A percentile compares a stretch with the other conserved stretches of the same genome.
Conservation (phyloP, 2,113 vertebrate species). For the Gopherus flavomarginatus region DNA sequence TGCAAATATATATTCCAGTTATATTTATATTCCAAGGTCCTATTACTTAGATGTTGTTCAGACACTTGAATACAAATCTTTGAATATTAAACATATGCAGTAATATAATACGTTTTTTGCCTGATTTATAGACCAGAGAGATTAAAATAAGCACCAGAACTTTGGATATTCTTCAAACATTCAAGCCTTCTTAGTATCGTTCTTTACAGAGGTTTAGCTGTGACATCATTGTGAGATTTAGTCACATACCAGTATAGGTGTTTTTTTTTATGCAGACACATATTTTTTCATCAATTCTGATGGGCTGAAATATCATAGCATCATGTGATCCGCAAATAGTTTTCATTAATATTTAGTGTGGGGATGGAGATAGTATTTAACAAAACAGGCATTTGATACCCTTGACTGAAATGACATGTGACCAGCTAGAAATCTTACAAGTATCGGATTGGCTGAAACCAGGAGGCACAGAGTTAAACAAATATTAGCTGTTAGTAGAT, state of each 20-base stretch:
- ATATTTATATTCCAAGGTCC: fast-evolving
- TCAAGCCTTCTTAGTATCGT: not conserved
- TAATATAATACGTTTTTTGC: not conserved
- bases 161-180: not conserved
- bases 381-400: fast-evolving
- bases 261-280: too few species aligned
- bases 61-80: fast-evolving
- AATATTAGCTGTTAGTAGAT: too few species aligned
- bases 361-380: fast-evolving
- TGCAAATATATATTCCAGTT: not conserved
- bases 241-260: fast-evolving
- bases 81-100: fast-evolving
- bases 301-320: fast-evolving
- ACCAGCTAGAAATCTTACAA: fast-evolving
- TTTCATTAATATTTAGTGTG: fast-evolving
- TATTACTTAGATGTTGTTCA: not conserved
- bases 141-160: not conserved
- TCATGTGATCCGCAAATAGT: fast-evolving
- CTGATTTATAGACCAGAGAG: not conserved
- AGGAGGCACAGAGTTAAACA: fast-evolving
- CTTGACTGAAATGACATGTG: not conserved
- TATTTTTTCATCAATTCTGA: fast-evolving
- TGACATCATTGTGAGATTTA: fast-evolving
- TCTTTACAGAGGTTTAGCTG: fast-evolving
- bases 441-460: fast-evolving